Base-by-base conservation (phyloP, 2,113 vertebrate species). In the Eclectus roratus region DNA sequence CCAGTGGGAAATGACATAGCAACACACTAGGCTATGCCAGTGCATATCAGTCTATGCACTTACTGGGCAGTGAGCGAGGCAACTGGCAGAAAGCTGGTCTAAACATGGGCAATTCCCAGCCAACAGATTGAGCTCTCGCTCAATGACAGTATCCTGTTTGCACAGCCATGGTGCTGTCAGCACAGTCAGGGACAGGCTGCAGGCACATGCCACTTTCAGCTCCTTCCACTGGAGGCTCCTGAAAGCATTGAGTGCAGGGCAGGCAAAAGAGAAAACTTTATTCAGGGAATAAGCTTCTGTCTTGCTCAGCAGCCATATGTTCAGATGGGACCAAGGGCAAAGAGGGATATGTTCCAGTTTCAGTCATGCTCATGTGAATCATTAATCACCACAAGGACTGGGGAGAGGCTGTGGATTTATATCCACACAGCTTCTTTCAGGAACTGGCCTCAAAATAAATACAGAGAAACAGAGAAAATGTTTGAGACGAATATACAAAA, bases 361-460 rank as follows among this genome's bases (percentile, higher is more conserved):
- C 85, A 89, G 87, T 91, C 88, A 91, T 47, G 82, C 90, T 90
- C 72, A 88, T 68, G 88, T 92, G 89, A 95, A 96, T 89, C 81
- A 93, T 87, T 95, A 95, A 91, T 94, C 85, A 88, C 58, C 4
- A 3, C 73, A 76, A 86, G 64, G 70, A 70, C 66, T 82, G 28
- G 60, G 89, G 53, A 96, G 66, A 96, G 63, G 69, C 83, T 11
- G 5, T 28, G 64, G 50, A 68, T 89, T 92, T 68, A 55, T 12
- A 78, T 74, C 46, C 65, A 56, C 0, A 0, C 47, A 79, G 61
- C 31, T 47, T 78, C 33, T 27, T 85, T 91, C 86, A 87, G 77
- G 65, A 94, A 81, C 49, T 18, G 23, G 31, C 13, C 58, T 93
- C 64, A 74, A 86, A 89, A 83, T 55, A 81, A 65, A 91, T 74